Base-by-base conservation (phyloP, 2,113 vertebrate species). In the Calyptomena viridis region DNA sequence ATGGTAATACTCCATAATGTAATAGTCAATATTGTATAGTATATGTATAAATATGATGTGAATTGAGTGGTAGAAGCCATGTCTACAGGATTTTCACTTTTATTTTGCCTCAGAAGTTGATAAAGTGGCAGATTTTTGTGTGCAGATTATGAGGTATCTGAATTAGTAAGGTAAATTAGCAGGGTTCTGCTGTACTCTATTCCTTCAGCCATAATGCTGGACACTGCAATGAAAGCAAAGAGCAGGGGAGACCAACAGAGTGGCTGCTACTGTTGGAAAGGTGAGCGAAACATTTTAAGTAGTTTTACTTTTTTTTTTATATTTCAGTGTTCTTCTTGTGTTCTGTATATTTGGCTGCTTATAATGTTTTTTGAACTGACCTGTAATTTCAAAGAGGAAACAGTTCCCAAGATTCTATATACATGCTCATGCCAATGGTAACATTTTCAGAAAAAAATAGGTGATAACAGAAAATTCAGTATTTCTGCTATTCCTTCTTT, bases 211-310 rank as follows among this genome's bases (percentile, higher is more conserved):
- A 39, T 90, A 93, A 83, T 89, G 90, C 84, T 96, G 87, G 81
- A 94, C 95, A 94, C 67, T 96, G 87, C 81, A 96, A 93, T 95
- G 92, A 95, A 95, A 96, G 28, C 87, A 94, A 96, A 94, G 87
- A 89, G 82, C 84, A 96, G 81, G 90, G 92, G 52, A 93, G 66
- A 87, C 84, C 81, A 94, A 72, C 81, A 95, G 81, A 84, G 81
- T 93, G 74, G 52, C 87, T 94, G 95, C 87, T 93, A 69, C 81
- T 94, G 42, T 94, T 95, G 77, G 78, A 85, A 94, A 91, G 81
- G 77, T 89, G 90, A 91, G 74, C 64, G 68, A 68, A 94, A 75
- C 21, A 59, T 92, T 94, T 90, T 64, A 63, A 82, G 56, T 87
- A 82, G 66, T 46, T 95, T 68, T 50, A n/a, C 27, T 21, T 66